A percentile compares a stretch with the other conserved stretches of the same genome.
Evolutionary conservation across 2,888 invertebrate species (phyloP).

Genomic region (Seira sanloemensis): DNA sequence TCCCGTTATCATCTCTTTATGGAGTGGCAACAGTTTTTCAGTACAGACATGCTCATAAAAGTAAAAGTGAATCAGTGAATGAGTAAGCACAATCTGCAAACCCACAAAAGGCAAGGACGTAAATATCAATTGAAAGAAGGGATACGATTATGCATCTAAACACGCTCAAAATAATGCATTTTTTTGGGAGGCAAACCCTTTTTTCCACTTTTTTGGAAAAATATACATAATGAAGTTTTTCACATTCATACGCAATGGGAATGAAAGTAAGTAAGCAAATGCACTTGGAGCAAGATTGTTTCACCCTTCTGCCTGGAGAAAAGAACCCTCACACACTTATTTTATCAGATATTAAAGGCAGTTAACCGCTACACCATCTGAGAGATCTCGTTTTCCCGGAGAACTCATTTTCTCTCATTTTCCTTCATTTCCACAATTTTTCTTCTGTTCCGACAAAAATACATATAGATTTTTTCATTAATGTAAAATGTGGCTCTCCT

Average conservation of each 20-base stretch:
- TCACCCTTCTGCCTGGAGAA: not conserved
- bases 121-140: slow-evolving; percentile 13
- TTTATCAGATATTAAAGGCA: not conserved
- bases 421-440: slow-evolving; percentile 61
- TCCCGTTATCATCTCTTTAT: slow-evolving; percentile 1
- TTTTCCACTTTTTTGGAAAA: slow-evolving; percentile 56
- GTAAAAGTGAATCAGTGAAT: slow-evolving; percentile 24
- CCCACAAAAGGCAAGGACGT: not conserved
- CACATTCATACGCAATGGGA: not conserved
- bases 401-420: not conserved
- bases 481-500: not conserved
- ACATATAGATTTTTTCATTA: not conserved
- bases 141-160: slow-evolving; percentile 43
- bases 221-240: slow-evolving; percentile 52
- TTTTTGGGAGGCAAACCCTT: slow-evolving; percentile 47
- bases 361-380: not conserved
- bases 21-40: not conserved
- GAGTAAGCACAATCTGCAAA: slow-evolving; percentile 35
- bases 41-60: not conserved
- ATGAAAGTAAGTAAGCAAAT: slow-evolving; percentile 24
- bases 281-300: not conserved
- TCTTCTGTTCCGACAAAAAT: slow-evolving; percentile 38
- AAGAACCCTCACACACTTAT: not conserved
- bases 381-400: not conserved
- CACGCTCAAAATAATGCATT: slow-evolving; percentile 21